A percentile compares a stretch with the other conserved stretches of the same genome.
These are phyloP conservation scores for Pseudobourletiella spinata DNA, from an alignment of 1,140 invertebrate species.

Conservation along the genomic window DNA sequence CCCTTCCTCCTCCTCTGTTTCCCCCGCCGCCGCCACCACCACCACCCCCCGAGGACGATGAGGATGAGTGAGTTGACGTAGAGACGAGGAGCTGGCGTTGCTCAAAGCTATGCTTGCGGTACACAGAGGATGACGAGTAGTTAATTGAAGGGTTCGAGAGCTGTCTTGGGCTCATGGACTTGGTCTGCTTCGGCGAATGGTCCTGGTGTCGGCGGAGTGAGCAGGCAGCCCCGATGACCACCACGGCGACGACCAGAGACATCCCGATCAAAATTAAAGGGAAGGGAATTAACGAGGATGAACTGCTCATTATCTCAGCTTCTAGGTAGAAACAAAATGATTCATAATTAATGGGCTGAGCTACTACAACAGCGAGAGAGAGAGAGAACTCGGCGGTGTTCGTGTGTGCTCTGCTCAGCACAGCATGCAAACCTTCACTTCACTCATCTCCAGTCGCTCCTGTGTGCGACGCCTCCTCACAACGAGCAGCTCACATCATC, in stretches of 20 bases:
- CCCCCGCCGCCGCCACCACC: not conserved
- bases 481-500: too few species aligned
- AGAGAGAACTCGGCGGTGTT: too few species aligned
- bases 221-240: conserved; percentile 28
- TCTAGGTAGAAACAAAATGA: conserved; percentile 17
- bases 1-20: not conserved
- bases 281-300: conserved; percentile 20
- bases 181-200: conserved; percentile 15
- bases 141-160: conserved; percentile 10
- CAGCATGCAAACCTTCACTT: too few species aligned
- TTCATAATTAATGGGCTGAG: not conserved
- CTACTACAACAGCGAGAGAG: too few species aligned
- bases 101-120: conserved; percentile 15
- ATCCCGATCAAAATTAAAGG: conserved; percentile 30
- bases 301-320: conserved; percentile 22
- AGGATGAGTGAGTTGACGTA: conserved; percentile 25
- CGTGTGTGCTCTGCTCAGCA: too few species aligned
- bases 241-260: conserved; percentile 17
- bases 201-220: conserved; percentile 25
- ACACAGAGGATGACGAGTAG: conserved; percentile 4
- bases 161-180: conserved; percentile 12
- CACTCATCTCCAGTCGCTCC: too few species aligned
- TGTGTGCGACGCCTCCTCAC: too few species aligned
- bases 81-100: conserved; percentile 25
- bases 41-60: not conserved